These are phyloP conservation scores for Periophthalmus magnuspinnatus DNA, from an alignment of 2,797 vertebrate species.

Conservation along the genomic window DNA sequence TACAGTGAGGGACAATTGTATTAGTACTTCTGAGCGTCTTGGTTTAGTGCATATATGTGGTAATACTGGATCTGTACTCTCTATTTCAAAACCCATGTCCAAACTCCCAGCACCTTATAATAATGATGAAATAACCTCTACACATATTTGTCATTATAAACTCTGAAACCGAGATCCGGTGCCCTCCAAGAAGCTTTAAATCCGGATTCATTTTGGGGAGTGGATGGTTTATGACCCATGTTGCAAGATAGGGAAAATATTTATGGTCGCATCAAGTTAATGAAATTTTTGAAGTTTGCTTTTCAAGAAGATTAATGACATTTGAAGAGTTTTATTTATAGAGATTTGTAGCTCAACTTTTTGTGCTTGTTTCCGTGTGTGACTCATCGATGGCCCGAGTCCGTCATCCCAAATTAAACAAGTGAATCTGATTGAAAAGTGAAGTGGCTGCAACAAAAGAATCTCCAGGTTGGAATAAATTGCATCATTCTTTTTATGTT, in stretches of 20 bases:
- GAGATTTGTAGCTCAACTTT: slow-evolving; percentile 3
- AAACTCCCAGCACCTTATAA: not conserved
- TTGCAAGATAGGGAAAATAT: not conserved
- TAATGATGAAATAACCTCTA: not conserved
- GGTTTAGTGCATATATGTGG: not conserved
- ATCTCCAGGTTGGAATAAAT: not conserved
- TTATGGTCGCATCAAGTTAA: slow-evolving; percentile 11
- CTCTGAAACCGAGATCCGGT: not conserved
- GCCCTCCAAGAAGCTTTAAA: slow-evolving; percentile 3
- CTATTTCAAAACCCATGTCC: not conserved
- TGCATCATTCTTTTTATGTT: not conserved
- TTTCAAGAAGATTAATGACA: not conserved
- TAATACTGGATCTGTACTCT: not conserved
- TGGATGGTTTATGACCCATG: slow-evolving; percentile 12
- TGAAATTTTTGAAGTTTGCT: not conserved
- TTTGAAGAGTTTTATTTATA: slow-evolving; percentile 31
- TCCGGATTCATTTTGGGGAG: slow-evolving; percentile 5
- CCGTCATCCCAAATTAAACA: not conserved
- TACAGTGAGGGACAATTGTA: no score
- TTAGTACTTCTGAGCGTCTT: no score
- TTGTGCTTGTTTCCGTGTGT: not conserved
- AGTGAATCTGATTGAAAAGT: not conserved
- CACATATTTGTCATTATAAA: slow-evolving; percentile 4
- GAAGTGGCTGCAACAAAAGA: not conserved
- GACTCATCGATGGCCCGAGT: not conserved